A percentile compares a stretch with the other conserved stretches of the same genome.
phyloP scores from a whole-genome alignment of 2,888 invertebrate genomes.

The Sminthurides aquaticus region DNA sequence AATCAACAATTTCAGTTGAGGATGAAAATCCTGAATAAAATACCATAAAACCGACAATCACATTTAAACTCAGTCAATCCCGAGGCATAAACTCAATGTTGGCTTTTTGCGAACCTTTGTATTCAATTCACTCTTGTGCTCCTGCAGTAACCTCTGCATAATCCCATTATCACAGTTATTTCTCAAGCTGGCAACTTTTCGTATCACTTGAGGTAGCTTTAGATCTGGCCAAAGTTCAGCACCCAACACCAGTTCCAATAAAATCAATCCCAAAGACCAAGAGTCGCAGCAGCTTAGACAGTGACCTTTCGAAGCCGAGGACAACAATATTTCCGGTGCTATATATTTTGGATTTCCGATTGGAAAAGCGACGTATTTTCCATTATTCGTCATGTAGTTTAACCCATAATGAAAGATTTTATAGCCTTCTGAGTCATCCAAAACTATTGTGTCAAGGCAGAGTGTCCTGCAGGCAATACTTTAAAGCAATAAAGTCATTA shows the following conservation, averaged over 20 bases:
- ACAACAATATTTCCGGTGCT: conserved; percentile 71
- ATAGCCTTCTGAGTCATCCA: conserved; percentile 61
- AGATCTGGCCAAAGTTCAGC: conserved; percentile 63
- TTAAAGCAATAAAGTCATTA: conserved; percentile 9
- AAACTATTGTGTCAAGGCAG: conserved; percentile 71
- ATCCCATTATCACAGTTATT: conserved; percentile 54
- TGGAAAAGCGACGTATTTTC: conserved; percentile 82
- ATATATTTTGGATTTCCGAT: conserved; percentile 66
- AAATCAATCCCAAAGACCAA: conserved; percentile 88
- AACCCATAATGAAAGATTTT: conserved; percentile 91
- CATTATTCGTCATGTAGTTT: conserved; percentile 80
- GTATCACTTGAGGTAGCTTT: conserved; percentile 65
- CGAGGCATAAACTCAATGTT: background rate
- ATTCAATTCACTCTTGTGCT: conserved; percentile 62
- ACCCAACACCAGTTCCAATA: conserved; percentile 69
- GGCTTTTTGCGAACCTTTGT: conserved; percentile 53
- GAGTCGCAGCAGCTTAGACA: conserved; percentile 57
- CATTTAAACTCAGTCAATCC: background rate
- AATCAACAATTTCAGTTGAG: conserved; percentile 30
- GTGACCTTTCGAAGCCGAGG: conserved; percentile 50
- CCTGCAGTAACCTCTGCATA: conserved; percentile 67
- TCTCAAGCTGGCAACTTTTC: conserved; percentile 63
- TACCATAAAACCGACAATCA: conserved; percentile 11
- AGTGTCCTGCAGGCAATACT: conserved; percentile 68
- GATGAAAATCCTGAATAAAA: conserved; percentile 27